Evolutionary conservation across 1,140 invertebrate species (phyloP), one percentile per base, ranked within the genome.

Genomic region (Teleogryllus occipitalis): DNA sequence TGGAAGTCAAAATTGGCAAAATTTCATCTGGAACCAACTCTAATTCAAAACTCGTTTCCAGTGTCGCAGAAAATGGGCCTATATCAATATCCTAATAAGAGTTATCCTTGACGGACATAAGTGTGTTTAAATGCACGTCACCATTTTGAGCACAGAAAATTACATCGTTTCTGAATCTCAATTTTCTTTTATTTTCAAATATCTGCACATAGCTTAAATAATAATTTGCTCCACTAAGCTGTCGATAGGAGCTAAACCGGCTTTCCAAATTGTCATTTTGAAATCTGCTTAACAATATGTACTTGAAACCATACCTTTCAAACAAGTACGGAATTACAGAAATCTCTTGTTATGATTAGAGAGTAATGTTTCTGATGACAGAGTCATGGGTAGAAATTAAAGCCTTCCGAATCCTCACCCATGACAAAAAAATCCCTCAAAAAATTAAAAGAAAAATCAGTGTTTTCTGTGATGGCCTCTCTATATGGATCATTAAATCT

Each of bases 201-300:
- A 72, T 18, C 54, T 72, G 54, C 8, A 72, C n/a, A 18, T 12
- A 72, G 18, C 54, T 72, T 12, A 72, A 12, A 18, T 12, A 72
- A 72, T 72, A 72, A 18, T 72, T 72, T 8, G 54, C 54, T 72
- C 54, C 54, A 72, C 54, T 72, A 72, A 72, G 18, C 54, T 72
- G 54, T 72, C 54, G 8, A 72, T 72, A 72, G 10, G 54, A 72
- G 18, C 54, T 18, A 72, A 72, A 72, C 8, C n/a, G 54, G 18
- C 54, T 72, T 18, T 72, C 54, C 54, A 72, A 72, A 18, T 72
- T 72, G 54, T 72, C n/a, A 72, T n/a, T n/a, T 18, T 72, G 54
- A 72, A 72, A 72, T 72, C n/a, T 72, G 18, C 54, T 72, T 72
- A 72, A 72, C 54, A 72, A 72, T 12, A 72, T 72, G 54, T 72